A percentile compares a stretch with the other conserved stretches of the same genome.
phyloP scores from a whole-genome alignment of 2,797 vertebrate species.

The Chiroxiphia lanceolata region DNA sequence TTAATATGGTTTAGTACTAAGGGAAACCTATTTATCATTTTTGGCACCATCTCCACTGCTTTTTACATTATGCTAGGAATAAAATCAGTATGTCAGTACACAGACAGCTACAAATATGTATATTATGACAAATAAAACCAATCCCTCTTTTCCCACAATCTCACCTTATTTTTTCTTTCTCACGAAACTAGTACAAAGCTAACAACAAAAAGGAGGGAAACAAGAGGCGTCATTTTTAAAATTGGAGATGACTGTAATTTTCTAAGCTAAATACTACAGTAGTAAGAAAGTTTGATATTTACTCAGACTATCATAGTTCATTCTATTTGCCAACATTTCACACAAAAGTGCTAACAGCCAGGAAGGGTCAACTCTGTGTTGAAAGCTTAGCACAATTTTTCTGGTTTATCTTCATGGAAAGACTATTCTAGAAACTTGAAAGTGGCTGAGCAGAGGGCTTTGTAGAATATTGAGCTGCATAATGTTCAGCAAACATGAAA shows the following conservation, averaged over 20 bases:
- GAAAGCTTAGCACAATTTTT: not conserved
- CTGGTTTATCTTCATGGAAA: not conserved
- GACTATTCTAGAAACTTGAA: not conserved
- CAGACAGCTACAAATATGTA: not conserved
- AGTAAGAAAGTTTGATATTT: not conserved
- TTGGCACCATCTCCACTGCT: not conserved
- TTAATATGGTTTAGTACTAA: not conserved
- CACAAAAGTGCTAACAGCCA: not conserved
- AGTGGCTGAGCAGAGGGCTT: not conserved
- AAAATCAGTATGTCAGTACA: not conserved
- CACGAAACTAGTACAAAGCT: not conserved
- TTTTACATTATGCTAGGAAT: not conserved
- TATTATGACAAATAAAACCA: not conserved
- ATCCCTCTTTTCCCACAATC: not conserved
- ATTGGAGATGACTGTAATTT: not conserved
- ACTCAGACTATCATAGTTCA: not conserved
- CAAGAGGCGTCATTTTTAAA: not conserved
- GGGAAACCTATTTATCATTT: not conserved
- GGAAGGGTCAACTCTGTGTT: not conserved
- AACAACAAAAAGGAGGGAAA: not conserved
- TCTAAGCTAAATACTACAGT: not conserved
- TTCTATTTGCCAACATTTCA: not conserved
- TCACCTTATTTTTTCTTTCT: not conserved
- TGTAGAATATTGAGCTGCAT: not conserved
- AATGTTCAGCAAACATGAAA: not conserved